These are phyloP conservation scores for Henicopernis longicauda DNA, from an alignment of 2,113 vertebrate species.

Conservation along the genomic window DNA sequence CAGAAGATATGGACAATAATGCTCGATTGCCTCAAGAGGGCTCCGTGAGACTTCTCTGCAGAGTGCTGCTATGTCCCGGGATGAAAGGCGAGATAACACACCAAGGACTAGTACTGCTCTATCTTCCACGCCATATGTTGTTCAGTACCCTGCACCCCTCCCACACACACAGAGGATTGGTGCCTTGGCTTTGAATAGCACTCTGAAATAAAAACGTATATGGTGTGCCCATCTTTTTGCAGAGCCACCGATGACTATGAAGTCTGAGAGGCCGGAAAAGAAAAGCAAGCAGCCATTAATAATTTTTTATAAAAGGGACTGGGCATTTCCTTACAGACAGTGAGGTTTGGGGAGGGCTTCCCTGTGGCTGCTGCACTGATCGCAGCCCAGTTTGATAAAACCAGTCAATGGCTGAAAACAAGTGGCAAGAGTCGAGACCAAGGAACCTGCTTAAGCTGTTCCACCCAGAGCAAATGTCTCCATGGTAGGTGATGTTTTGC, in stretches of 20 bases:
- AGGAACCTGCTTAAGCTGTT: background rate
- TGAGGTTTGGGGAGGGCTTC: background rate
- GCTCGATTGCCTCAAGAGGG: conserved; percentile 41
- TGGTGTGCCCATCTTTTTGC: background rate
- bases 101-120: background rate
- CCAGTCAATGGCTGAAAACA: background rate
- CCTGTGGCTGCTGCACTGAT: background rate
- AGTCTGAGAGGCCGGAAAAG: background rate
- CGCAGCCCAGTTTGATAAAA: background rate
- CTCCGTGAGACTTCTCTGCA: conserved; percentile 7
- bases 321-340: background rate
- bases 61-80: background rate
- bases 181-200: background rate
- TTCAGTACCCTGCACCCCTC: background rate
- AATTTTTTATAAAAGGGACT: background rate
- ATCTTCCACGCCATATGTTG: background rate
- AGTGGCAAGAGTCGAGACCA: background rate
- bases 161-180: background rate
- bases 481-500: background rate
- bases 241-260: background rate
- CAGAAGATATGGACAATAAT: background rate
- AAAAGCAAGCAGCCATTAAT: background rate
- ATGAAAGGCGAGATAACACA: background rate
- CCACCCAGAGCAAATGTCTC: background rate
- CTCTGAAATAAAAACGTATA: background rate